Conservation (phyloP, 2,113 vertebrate genomes). For the Phrynocephalus versicolor region DNA sequence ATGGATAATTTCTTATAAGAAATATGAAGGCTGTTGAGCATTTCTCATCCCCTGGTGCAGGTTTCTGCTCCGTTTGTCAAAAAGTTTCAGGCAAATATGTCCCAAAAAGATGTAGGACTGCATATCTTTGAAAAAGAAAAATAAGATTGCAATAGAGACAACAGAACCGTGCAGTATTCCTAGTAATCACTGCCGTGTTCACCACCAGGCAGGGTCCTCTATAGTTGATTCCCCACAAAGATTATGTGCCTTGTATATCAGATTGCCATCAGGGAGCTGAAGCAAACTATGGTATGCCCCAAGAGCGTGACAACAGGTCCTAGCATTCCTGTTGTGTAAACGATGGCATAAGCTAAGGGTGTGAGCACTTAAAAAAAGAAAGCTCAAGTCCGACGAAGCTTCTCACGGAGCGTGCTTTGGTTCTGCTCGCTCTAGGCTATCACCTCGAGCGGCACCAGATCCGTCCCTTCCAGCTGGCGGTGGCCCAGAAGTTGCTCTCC, state of each 20-base stretch:
- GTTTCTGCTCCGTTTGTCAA: too few relatives aligned
- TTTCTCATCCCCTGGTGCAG: too few relatives aligned
- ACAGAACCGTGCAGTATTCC: neutral
- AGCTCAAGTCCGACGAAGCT: neutral
- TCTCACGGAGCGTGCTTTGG: conserved; percentile 45
- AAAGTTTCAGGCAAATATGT: too few relatives aligned
- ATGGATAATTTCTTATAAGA: too few relatives aligned
- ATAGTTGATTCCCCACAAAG: neutral
- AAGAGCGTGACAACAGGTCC: neutral
- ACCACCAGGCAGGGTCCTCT: neutral
- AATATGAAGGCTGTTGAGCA: too few relatives aligned
- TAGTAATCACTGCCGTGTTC: neutral
- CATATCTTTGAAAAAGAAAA: too few relatives aligned
- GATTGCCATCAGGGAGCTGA: neutral
- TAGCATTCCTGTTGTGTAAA: neutral
- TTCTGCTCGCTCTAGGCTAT: conserved; percentile 68
- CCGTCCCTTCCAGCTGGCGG: conserved; percentile 92
- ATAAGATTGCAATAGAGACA: neutral
- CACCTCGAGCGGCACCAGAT: conserved; percentile 78
- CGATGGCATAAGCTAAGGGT: neutral
- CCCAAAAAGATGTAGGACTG: too few relatives aligned
- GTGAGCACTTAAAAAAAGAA: neutral
- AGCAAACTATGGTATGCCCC: too few relatives aligned
- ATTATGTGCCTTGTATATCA: neutral
- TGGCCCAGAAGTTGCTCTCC: conserved; percentile 95